Evolutionary conservation across 2,113 vertebrate genomes (phyloP).

Genomic region (Nycticorax nycticorax): DNA sequence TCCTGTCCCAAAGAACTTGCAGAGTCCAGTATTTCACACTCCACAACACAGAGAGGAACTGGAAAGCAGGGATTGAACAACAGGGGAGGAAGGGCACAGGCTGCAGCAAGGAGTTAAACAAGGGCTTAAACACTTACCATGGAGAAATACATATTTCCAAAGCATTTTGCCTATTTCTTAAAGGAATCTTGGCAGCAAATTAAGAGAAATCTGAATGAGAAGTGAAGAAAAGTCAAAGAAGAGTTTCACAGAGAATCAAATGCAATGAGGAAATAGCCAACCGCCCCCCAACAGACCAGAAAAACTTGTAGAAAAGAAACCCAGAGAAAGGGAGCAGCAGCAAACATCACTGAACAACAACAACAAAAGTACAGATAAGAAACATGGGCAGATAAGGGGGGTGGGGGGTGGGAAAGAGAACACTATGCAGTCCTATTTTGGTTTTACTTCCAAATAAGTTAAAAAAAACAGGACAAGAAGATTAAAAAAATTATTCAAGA

Average conservation of each 20-base stretch:
- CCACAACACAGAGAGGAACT: neutral
- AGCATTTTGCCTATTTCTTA: neutral
- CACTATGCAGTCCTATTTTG: neutral
- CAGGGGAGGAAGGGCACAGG: neutral
- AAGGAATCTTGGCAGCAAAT: neutral
- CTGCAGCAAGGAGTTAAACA: neutral
- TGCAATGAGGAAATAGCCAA: neutral
- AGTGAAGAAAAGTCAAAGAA: neutral
- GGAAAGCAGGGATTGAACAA: neutral
- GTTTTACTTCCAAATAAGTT: neutral
- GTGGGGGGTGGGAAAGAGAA: neutral
- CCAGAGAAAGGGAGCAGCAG: neutral
- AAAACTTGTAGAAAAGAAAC: neutral
- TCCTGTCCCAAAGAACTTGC: neutral
- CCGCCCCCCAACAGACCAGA: neutral
- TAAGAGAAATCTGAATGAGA: neutral
- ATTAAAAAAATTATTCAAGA: neutral
- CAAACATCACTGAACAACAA: neutral
- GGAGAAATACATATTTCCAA: neutral
- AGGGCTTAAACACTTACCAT: neutral
- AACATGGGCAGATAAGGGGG: neutral
- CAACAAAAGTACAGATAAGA: neutral
- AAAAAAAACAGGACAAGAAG: neutral
- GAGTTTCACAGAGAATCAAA: neutral
- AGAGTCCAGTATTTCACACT: neutral